Percentiles rank a stretch among this genome's conserved stretches.
These are phyloP conservation scores for Coenobita brevimanus DNA, from an alignment of 1,140 invertebrate species.

Conservation along the genomic window DNA sequence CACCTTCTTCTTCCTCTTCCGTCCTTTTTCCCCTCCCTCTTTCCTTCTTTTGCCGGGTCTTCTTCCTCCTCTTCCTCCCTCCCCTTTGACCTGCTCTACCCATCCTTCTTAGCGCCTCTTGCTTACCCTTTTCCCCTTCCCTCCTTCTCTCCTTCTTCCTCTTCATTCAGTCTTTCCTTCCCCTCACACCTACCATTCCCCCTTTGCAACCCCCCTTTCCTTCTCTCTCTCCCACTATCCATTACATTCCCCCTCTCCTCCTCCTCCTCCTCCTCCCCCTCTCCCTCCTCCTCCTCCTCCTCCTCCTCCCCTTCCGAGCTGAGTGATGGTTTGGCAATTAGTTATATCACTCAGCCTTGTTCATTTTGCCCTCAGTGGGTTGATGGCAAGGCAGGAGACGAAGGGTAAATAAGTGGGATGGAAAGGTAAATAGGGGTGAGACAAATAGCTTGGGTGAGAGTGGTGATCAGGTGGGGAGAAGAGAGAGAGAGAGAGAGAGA, in stretches of 20 bases:
- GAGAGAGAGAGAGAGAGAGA: slow-evolving; percentile 35
- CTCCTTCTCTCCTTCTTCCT: background rate
- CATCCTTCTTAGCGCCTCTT: no score
- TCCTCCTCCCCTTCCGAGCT: background rate
- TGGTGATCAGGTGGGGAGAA: background rate
- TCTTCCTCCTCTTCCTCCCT: background rate
- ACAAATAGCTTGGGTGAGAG: background rate
- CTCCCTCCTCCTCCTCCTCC: no score
- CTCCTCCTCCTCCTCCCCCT: no score
- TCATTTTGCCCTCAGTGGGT: background rate
- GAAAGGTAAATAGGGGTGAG: background rate
- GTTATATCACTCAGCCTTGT: background rate
- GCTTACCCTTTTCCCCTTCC: background rate
- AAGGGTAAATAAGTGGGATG: background rate
- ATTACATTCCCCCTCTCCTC: background rate
- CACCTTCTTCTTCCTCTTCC: background rate
- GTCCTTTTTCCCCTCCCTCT: slow-evolving; percentile 3
- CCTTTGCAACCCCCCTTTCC: background rate
- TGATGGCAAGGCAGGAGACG: background rate
- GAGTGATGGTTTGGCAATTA: background rate
- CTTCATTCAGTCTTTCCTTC: background rate
- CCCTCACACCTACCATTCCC: background rate
- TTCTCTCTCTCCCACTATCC: background rate
- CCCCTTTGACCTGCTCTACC: background rate
- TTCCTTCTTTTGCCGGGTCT: no score